phyloP scores from a whole-genome alignment of 2,113 vertebrate genomes.

The Tretioscincus oriximinensis region DNA sequence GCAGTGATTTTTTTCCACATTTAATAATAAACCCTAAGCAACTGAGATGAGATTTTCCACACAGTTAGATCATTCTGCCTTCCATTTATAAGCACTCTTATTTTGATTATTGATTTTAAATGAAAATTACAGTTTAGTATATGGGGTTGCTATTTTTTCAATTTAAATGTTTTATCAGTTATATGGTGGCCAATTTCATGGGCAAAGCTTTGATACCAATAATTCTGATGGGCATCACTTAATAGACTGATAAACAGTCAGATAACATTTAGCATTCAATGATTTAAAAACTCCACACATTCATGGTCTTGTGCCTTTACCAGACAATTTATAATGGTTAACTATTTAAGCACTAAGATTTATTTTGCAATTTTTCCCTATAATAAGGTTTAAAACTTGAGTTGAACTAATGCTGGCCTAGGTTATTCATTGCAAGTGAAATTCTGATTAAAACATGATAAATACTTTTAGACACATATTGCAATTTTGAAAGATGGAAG shows the following conservation, averaged over 20 bases:
- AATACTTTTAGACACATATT: background rate
- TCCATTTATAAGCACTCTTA: constrained; percentile 25
- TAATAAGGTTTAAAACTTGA: background rate
- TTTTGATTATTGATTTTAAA: constrained; percentile 18
- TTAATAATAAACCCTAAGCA: constrained; percentile 57
- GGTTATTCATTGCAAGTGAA: accelerated
- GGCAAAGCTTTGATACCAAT: constrained; percentile 59
- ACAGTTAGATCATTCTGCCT: background rate
- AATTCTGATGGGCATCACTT: constrained; percentile 53
- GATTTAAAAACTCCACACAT: constrained; percentile 28
- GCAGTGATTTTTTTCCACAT: constrained; percentile 35
- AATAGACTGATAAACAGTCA: constrained; percentile 60
- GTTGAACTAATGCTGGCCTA: background rate
- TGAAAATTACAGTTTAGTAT: constrained; percentile 4
- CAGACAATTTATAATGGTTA: background rate
- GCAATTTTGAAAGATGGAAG: background rate
- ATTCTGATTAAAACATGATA: accelerated
- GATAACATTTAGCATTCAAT: constrained; percentile 39
- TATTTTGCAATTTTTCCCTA: accelerated
- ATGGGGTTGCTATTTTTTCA: constrained; percentile 41
- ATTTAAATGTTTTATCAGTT: constrained; percentile 52
- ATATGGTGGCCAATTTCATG: constrained; percentile 58
- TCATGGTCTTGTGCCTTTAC: constrained; percentile 12
- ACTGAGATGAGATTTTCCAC: constrained; percentile 14
- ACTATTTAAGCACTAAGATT: background rate